These are phyloP conservation scores for Ptiloglossa arizonensis DNA, from an alignment of 1,140 invertebrate genomes.

Conservation along the genomic window DNA sequence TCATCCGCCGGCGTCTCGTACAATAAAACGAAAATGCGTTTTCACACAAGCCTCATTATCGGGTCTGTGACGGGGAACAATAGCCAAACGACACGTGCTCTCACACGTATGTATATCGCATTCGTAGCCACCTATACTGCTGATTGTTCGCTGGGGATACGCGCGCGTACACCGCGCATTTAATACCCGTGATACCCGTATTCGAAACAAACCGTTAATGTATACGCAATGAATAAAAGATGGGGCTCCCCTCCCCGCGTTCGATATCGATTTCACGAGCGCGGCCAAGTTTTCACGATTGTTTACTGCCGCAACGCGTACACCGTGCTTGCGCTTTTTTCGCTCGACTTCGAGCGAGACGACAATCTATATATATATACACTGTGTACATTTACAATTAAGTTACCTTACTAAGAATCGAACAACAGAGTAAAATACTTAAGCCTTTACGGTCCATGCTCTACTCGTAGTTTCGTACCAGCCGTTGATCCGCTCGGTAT, in stretches of 20 bases:
- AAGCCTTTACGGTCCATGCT: too few species aligned
- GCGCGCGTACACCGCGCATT: conserved; percentile 21
- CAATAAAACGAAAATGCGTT: conserved; percentile 24
- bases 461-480: too few species aligned
- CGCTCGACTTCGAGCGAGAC: too few species aligned
- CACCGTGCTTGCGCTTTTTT: not conserved
- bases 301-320: conserved; percentile 7
- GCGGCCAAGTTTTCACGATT: conserved; percentile 38
- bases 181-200: conserved; percentile 33
- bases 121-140: conserved; percentile 16
- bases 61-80: not conserved
- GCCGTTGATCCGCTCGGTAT: too few species aligned
- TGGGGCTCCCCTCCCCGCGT: not conserved
- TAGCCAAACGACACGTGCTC: not conserved
- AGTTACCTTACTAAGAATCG: too few species aligned
- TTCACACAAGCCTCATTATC: not conserved
- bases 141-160: conserved; percentile 5
- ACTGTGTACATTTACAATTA: too few species aligned
- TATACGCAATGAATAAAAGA: conserved; percentile 51
- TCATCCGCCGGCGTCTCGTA: not conserved
- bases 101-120: not conserved
- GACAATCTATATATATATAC: too few species aligned
- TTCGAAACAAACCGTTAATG: conserved; percentile 46
- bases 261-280: conserved; percentile 36
- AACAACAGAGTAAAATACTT: too few species aligned